phyloP scores from a whole-genome alignment of 2,888 invertebrate genomes.

The Crioceris asparagi region DNA sequence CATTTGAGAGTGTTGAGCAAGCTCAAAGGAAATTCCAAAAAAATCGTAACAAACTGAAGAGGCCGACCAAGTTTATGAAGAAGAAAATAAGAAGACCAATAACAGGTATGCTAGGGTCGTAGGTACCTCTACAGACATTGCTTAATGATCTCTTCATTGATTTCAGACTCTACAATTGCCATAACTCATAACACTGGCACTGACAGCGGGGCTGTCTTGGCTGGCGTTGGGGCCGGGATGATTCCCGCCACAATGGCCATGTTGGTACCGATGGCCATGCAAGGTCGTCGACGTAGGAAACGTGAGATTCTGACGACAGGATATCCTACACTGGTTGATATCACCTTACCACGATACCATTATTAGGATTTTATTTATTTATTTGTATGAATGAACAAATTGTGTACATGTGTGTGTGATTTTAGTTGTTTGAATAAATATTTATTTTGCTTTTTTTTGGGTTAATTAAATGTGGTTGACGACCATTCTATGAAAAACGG shows the following conservation, averaged over 20 bases:
- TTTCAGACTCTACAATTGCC: slow-evolving; percentile 14
- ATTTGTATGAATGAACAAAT: too few relatives aligned
- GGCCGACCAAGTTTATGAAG: slow-evolving; percentile 13
- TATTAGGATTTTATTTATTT: too few relatives aligned
- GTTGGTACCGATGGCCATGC: slow-evolving; percentile 67
- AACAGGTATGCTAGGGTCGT: slow-evolving; percentile 8
- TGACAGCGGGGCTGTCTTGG: slow-evolving; percentile 54
- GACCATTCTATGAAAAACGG: too few relatives aligned
- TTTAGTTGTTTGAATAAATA: too few relatives aligned
- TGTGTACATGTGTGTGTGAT: too few relatives aligned
- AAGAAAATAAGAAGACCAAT: slow-evolving; percentile 12
- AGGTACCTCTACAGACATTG: not conserved
- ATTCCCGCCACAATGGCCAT: slow-evolving; percentile 72
- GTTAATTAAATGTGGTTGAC: too few relatives aligned
- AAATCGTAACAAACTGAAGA: slow-evolving; percentile 10
- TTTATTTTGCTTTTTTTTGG: too few relatives aligned
- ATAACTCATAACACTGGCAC: slow-evolving; percentile 15
- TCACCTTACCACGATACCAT: too few relatives aligned
- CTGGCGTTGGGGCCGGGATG: slow-evolving; percentile 69
- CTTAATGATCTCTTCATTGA: not conserved
- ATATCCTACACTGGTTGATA: too few relatives aligned
- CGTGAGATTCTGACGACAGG: slow-evolving; percentile 5
- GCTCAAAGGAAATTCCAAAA: slow-evolving; percentile 37
- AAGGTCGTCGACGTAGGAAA: slow-evolving; percentile 37
- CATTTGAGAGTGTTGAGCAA: slow-evolving; percentile 60